Evolutionary conservation across 2,888 invertebrate species (phyloP), one percentile per base, ranked within the genome.

Genomic region (Macaria liturata): DNA sequence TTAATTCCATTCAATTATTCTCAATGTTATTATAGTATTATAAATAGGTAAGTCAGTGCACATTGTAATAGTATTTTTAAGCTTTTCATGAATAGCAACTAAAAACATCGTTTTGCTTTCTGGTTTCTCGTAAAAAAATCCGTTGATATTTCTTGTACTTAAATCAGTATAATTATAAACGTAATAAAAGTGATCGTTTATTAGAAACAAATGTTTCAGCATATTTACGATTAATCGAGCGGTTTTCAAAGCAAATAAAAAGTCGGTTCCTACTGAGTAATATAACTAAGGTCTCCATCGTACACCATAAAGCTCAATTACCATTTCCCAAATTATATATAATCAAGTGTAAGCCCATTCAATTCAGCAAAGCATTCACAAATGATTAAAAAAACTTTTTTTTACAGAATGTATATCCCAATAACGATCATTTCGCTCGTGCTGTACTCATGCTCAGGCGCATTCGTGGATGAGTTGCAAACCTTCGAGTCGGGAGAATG

Each of bases 381-480:
- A 39, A 39, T 39, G 39, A 0, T 39, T 39, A 39, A 39, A 39
- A n/a, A 39, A 62, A 62, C 7, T 37, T 37, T 37, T 37, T 37
- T 54, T 44, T 20, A 32, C 56, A 67, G 67, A 49, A 67, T 67
- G 67, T 47, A 63, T 39, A 20, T 57, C 37, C 45, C 52, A 46
- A 31, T 56, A 46, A 31, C 50, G 53, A 44, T 58, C n/a, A 30
- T 66, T 5, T 54, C 56, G 6, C 32, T 66, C 32, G 48, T 49
- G 40, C 34, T 82, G 34, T 48, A 70, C 55, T 55, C 65, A 9
- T 71, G 76, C 48, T 57, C 64, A 1, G 82, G 75, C 0, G 65
- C 80, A 67, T 83, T 88, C 57, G 30, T 34, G 0, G 88, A 88
- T 49, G 79, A 84, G 0, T 62, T 86, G 62, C 84, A 84, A 49